Base-by-base conservation (phyloP, 1,140 invertebrate species). In the Monomorium pharaonis region DNA sequence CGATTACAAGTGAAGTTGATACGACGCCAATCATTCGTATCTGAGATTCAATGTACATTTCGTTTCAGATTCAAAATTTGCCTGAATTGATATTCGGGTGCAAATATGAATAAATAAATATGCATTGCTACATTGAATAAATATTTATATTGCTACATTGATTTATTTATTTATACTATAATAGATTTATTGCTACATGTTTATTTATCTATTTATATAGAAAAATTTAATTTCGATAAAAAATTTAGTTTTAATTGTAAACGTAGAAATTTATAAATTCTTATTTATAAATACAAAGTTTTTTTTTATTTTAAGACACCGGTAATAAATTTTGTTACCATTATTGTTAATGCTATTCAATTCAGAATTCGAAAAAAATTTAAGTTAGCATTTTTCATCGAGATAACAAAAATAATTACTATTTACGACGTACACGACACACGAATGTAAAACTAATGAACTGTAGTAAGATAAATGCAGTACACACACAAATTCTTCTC, bases 331-430 rank as follows among this genome's bases (percentile, higher is more conserved):
- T 37, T 3, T 51, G 10, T 14, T 30, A n/a, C 47, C 16, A 78
- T 24, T 24, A 33, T 78, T 67, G 10, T 65, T 67, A 49, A 42
- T 58, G 14, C 7, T 56, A 21, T 33, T 21, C 6, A 14, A 24
- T 27, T 62, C 21, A n/a, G 33, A n/a, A n/a, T n/a, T n/a, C n/a
- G n/a, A 14, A 9, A 3, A 63, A 33, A 47, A 7, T 30, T 65
- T 21, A 54, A 54, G 0, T 33, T 54, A 12, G 42, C 18, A 56
- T 56, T 70, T 56, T 42, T n/a, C 47, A 27, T 81, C 49, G 4
- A 81, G 78, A 72, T 81, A 72, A 80, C 30, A 24, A 42, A 72
- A 21, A 44, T 81, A 81, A 81, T 72, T 70, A 56, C 37, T 56
- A 72, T 56, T 51, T 70, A 42, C 6, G 27, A 80, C n/a, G 27